Base-by-base conservation (phyloP, 1,140 invertebrate genomes). In the Cydia pomonella region DNA sequence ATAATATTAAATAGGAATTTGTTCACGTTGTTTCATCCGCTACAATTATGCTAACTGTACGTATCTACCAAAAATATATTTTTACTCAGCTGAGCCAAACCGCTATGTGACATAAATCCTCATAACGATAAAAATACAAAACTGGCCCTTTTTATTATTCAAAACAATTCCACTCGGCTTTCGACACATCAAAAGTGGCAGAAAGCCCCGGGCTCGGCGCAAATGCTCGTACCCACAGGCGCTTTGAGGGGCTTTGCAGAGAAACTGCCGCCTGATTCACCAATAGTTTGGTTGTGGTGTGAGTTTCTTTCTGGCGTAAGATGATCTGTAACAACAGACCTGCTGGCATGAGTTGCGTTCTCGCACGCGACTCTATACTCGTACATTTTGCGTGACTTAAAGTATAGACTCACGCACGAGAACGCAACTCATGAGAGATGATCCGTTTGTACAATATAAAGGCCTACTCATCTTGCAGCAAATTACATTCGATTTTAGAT, bases 201-300 rank as follows among this genome's bases (percentile, higher is more conserved):
- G 63, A 66, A 66, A 66, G 63, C 27, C 63, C 63, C 63, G 25
- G 27, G 25, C 12, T 25, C 63, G 13, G n/a, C 25, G 25, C 63
- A 66, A 66, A 66, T 66, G 63, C 27, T 66, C 63, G 21, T 16
- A 66, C 63, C 63, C 63, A 33, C 63, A 66, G 63, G 63, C 63
- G 63, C 25, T 66, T 66, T 66, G 63, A 66, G 27, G 3, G 25
- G 63, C 63, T 66, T 29, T 66, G n/a, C n/a, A 63, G 62, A 16
- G 63, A 66, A 33, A 66, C 63, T 50, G 47, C 3, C 16, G 7
- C 1, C 16, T 18, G 6, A 50, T 50, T 50, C 47, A 18, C 47
- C 47, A 50, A 50, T 7, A 4, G 1, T 50, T 18, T 50, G 16
- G 47, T 18, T 18, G 6, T 50, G 16, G 16, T 50, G 47, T 50